Percentiles rank a stretch among this genome's conserved stretches.
These are phyloP conservation scores for Drosophila paulistorum DNA, from an alignment of 1,140 invertebrate species.

Conservation along the genomic window DNA sequence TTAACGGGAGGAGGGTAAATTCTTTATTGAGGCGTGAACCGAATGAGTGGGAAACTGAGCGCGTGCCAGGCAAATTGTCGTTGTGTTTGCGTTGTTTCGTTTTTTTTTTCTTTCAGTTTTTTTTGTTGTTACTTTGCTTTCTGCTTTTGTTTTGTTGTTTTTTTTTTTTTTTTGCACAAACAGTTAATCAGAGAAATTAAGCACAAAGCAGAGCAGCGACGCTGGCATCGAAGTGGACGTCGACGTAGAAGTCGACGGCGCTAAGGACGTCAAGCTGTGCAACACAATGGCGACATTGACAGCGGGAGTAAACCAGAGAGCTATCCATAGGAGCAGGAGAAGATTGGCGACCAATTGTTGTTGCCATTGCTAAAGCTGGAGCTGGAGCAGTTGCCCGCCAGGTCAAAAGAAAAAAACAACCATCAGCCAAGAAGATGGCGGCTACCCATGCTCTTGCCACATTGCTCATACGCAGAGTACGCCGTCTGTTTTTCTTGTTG, in stretches of 20 bases:
- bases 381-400: conserved; percentile 4
- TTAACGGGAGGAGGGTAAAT: conserved; percentile 18
- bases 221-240: conserved; percentile 35
- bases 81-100: conserved; percentile 28
- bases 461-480: conserved; percentile 39
- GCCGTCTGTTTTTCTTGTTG: conserved; percentile 31
- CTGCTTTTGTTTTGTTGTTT: conserved; percentile 24
- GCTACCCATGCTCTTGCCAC: conserved; percentile 20
- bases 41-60: conserved; percentile 18
- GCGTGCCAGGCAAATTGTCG: conserved; percentile 36
- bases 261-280: conserved; percentile 60
- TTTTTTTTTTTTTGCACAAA: conserved; percentile 20
- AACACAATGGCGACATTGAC: conserved; percentile 43
- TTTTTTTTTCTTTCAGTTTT: conserved; percentile 22
- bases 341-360: conserved; percentile 49
- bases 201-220: conserved; percentile 40
- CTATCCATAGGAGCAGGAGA: conserved; percentile 29
- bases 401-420: not conserved
- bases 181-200: conserved; percentile 78
- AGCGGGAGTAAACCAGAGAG: conserved; percentile 33
- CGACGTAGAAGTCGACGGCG: conserved; percentile 34
- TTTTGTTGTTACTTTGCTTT: conserved; percentile 30
- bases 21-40: conserved; percentile 22
- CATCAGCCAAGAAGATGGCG: conserved; percentile 11
- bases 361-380: conserved; percentile 30